phyloP scores from a whole-genome alignment of 2,113 vertebrate species.

The Cryptomyrus ogoouensis region DNA sequence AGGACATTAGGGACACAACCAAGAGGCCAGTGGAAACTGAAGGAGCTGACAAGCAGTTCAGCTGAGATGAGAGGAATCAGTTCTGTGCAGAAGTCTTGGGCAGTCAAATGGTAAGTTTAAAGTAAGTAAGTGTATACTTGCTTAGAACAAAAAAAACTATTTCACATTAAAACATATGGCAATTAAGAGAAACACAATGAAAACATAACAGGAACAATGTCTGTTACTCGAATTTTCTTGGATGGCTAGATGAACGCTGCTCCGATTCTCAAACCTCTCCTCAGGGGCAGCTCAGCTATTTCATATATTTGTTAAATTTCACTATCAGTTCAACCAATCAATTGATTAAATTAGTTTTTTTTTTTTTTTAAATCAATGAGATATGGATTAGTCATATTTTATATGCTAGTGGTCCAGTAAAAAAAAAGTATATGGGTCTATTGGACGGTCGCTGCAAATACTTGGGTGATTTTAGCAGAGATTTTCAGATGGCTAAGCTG shows the following conservation, averaged over 20 bases:
- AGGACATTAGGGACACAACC: background rate
- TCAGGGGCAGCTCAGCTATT: background rate
- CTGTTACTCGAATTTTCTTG: background rate
- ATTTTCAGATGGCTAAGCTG: too few relatives aligned
- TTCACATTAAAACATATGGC: background rate
- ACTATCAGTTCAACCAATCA: background rate
- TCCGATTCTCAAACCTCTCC: background rate
- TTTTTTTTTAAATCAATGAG: too few relatives aligned
- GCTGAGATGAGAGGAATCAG: background rate
- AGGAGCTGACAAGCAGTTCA: background rate
- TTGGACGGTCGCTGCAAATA: too few relatives aligned
- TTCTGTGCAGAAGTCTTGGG: background rate
- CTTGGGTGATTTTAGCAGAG: too few relatives aligned
- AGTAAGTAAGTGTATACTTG: background rate
- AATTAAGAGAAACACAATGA: background rate
- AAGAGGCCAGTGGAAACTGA: background rate
- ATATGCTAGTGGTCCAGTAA: too few relatives aligned
- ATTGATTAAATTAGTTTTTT: background rate
- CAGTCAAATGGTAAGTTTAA: background rate
- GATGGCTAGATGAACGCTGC: background rate
- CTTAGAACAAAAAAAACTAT: background rate
- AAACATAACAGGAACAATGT: background rate
- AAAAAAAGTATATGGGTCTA: too few relatives aligned
- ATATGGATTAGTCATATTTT: too few relatives aligned
- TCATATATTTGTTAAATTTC: background rate